A percentile compares a stretch with the other conserved stretches of the same genome.
phyloP scores from a whole-genome alignment of 2,888 invertebrate genomes.

The Neoscelio sp. region DNA sequence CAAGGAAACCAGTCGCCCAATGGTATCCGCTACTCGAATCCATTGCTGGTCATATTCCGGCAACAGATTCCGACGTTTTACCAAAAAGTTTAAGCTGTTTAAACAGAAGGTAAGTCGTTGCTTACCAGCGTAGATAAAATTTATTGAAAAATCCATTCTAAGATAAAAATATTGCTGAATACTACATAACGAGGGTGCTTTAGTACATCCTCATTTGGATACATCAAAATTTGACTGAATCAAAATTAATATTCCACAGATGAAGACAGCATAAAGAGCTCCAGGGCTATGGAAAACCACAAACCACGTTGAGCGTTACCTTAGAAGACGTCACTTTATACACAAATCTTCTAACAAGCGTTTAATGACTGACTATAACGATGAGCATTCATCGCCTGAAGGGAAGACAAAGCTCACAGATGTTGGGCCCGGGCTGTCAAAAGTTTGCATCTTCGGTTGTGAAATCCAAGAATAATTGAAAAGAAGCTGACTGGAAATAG shows the following conservation, averaged over 20 bases:
- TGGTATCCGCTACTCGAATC: constrained; percentile 92
- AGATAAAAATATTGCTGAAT: not conserved
- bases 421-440: not conserved
- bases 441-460: constrained; percentile 9
- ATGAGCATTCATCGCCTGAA: constrained; percentile 22
- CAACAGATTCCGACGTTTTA: constrained; percentile 84
- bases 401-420: constrained; percentile 9
- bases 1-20: constrained; percentile 92
- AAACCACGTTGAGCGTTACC: constrained; percentile 70
- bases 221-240: too few species aligned
- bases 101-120: constrained; percentile 86
- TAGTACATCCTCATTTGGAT: too few species aligned
- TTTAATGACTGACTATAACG: constrained; percentile 70
- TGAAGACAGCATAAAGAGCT: constrained; percentile 74
- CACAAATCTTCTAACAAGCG: constrained; percentile 75
- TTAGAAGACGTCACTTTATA: constrained; percentile 73
- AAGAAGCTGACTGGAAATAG: not conserved
- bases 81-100: constrained; percentile 88
- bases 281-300: constrained; percentile 69
- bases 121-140: too few species aligned
- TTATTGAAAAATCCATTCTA: not conserved
- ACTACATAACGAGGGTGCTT: too few species aligned
- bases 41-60: constrained; percentile 86
- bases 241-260: too few species aligned
- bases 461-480: constrained; percentile 6